Evolutionary conservation across 2,888 invertebrate species (phyloP).

Genomic region (Standfussiana lucernea): DNA sequence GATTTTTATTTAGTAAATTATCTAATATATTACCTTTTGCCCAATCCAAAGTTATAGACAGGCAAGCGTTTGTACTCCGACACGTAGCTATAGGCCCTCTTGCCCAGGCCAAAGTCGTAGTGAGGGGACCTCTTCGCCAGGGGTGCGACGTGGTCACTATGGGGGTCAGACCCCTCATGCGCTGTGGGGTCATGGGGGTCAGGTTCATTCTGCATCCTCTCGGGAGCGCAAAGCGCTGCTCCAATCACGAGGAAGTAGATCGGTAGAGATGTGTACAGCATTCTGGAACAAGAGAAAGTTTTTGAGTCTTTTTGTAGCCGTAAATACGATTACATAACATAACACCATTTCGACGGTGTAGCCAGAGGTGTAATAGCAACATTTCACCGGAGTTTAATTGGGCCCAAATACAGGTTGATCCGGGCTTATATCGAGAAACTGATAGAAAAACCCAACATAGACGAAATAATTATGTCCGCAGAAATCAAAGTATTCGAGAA

Average conservation of each 20-base stretch:
- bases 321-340: neutral
- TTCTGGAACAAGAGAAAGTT: conserved; percentile 78
- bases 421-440: neutral
- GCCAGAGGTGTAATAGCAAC: neutral
- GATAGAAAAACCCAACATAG: neutral
- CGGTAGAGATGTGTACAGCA: conserved; percentile 81
- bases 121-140: conserved; percentile 88
- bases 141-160: conserved; percentile 67
- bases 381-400: neutral
- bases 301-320: neutral
- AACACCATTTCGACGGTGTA: neutral
- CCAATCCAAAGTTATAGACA: conserved; percentile 91
- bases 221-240: conserved; percentile 82
- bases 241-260: conserved; percentile 81
- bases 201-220: conserved; percentile 77
- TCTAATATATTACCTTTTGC: conserved; percentile 84
- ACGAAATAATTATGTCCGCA: neutral
- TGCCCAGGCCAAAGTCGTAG: conserved; percentile 90
- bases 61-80: conserved; percentile 92
- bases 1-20: neutral
- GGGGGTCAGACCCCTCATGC: conserved; percentile 66
- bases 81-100: conserved; percentile 91
- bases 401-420: neutral
- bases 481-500: neutral
- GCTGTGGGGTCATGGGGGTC: conserved; percentile 60